phyloP scores from a whole-genome alignment of 1,140 invertebrate genomes.

The Ceratina australensis region DNA sequence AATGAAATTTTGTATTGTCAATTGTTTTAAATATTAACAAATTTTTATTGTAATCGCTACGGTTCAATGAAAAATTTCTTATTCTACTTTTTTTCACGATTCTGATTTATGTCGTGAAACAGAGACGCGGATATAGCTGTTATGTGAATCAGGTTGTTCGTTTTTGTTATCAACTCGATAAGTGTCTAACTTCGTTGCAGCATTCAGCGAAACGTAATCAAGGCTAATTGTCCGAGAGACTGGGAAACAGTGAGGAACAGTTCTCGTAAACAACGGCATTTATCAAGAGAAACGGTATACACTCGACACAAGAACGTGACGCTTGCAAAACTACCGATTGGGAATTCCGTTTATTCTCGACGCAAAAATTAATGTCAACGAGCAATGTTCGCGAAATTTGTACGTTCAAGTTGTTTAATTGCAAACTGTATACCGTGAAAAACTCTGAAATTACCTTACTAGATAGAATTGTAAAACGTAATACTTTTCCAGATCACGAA shows the following conservation, averaged over 20 bases:
- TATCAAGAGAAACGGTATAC: neutral
- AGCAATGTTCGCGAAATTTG: neutral
- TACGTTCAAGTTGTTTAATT: neutral
- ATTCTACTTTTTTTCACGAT: neutral
- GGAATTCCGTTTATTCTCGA: neutral
- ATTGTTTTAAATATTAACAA: neutral
- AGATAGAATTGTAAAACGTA: too few relatives aligned
- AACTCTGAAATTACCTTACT: too few relatives aligned
- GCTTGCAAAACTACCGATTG: constrained; percentile 9
- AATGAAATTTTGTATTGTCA: neutral
- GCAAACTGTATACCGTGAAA: too few relatives aligned
- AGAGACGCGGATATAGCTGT: too few relatives aligned
- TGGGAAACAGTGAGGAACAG: constrained; percentile 7
- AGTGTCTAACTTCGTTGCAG: neutral
- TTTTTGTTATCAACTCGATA: constrained; percentile 1
- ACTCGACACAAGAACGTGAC: neutral
- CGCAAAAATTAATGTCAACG: neutral
- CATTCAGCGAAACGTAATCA: constrained; percentile 28
- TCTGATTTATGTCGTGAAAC: neutral
- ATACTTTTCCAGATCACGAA: too few relatives aligned
- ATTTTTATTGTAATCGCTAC: neutral
- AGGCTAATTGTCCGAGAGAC: constrained; percentile 20
- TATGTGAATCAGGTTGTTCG: neutral
- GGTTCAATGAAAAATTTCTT: constrained; percentile 19
- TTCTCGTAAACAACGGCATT: neutral